A percentile compares a stretch with the other conserved stretches of the same genome.
Evolutionary conservation across 1,140 invertebrate genomes (phyloP).

Genomic region (Pseudomyrmex concolor): DNA sequence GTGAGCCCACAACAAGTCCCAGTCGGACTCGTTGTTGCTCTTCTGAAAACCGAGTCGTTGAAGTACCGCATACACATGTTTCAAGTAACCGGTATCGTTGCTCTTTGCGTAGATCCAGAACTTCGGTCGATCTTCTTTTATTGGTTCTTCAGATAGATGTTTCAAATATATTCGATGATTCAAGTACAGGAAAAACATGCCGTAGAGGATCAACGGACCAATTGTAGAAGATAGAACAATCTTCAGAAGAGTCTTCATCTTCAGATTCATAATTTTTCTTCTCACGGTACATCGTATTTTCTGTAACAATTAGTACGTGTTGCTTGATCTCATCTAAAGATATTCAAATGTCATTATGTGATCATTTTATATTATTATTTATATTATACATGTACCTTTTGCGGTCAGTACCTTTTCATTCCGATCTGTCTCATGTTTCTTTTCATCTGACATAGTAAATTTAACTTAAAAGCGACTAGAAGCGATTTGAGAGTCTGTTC

Average conservation of each 20-base stretch:
- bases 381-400: neutral
- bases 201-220: slow-evolving; percentile 73
- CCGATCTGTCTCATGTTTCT: slow-evolving; percentile 23
- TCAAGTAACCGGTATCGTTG: slow-evolving; percentile 89
- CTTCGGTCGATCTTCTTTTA: slow-evolving; percentile 76
- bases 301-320: slow-evolving; percentile 37
- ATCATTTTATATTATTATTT: too few species aligned
- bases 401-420: slow-evolving; percentile 50
- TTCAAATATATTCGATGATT: slow-evolving; percentile 65
- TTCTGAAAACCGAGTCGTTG: slow-evolving; percentile 90
- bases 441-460: slow-evolving; percentile 58
- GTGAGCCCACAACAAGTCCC: slow-evolving; percentile 96
- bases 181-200: slow-evolving; percentile 68
- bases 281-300: neutral
- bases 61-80: slow-evolving; percentile 92
- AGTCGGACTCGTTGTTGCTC: slow-evolving; percentile 87
- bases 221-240: slow-evolving; percentile 71
- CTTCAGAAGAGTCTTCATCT: slow-evolving; percentile 73
- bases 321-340: neutral
- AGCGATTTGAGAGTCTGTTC: neutral
- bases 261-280: slow-evolving; percentile 67
- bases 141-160: slow-evolving; percentile 49
- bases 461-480: slow-evolving; percentile 26
- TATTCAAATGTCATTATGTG: neutral
- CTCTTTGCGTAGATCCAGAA: slow-evolving; percentile 86